Base-by-base conservation (phyloP, 2,113 vertebrate genomes). In the Entomyzon cyanotis region DNA sequence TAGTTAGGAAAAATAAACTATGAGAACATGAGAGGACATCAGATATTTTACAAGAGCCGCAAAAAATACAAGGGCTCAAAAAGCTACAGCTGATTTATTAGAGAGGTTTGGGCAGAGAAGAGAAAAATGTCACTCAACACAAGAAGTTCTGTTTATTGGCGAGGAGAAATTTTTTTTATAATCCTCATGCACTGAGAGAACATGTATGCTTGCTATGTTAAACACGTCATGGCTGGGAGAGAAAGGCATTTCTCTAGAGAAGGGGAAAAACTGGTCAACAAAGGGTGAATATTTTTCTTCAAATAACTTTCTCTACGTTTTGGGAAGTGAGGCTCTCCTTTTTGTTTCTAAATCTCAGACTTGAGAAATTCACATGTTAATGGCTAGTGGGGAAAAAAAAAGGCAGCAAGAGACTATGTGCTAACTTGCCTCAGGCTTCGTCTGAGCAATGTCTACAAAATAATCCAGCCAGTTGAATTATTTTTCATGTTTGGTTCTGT, bases 401-500 rank as follows among this genome's bases (percentile, higher is more conserved):
- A 92, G 52, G 55, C 67, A 92, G 88, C 62, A 90, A 64, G 81
- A 93, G 70, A 95, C 78, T 65, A 37, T n/a, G 86, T 81, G 84
- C 65, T 93, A 95, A 96, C 39, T 90, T 91, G 94, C 81, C 90
- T 94, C 73, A 46, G 85, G 84, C 89, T 92, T 50, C 1, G 76
- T 94, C 89, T 53, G 52, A 95, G 84, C 58, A 52, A 24, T 8
- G 44, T 59, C 89, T 95, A 87, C 58, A 95, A 87, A 92, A 94
- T 68, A 96, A 94, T 84, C 68, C 87, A 96, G 89, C 76, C 59
- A 93, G 69, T 4, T 94, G 91, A 96, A 90, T 89, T 94, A 68
- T 87, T 91, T 94, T 83, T 85, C 37, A 70, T 79, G 67, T 77
- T 77, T 82, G 67, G 81, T 52, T 94, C 85, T 82, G 22, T 88